These are phyloP conservation scores for Astatotilapia flaviijosephi DNA, from an alignment of 2,113 vertebrate genomes.

Conservation along the genomic window DNA sequence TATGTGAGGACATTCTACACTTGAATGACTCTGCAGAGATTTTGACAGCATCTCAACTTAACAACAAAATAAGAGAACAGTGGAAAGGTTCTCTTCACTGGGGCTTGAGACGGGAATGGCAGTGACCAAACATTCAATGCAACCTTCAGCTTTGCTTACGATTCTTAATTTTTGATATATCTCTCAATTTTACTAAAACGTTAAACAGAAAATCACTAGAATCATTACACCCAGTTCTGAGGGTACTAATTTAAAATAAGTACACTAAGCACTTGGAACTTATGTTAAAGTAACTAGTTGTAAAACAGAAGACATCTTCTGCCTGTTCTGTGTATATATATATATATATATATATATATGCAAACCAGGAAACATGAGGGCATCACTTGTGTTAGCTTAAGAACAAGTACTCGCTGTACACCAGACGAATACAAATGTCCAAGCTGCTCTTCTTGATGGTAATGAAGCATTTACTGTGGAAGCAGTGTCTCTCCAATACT, in stretches of 20 bases:
- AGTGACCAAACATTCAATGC: not conserved
- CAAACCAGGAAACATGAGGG: not conserved
- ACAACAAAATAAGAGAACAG: not conserved
- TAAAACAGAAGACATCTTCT: not conserved
- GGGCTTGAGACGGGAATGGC: not conserved
- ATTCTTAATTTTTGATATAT: not conserved
- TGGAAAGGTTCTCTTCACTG: not conserved
- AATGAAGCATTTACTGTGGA: not conserved
- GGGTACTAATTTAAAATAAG: not conserved
- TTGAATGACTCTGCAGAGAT: not conserved
- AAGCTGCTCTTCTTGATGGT: not conserved
- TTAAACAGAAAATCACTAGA: not conserved
- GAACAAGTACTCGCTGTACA: not conserved
- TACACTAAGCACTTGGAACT: not conserved
- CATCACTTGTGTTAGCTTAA: not conserved
- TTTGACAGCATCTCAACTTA: not conserved
- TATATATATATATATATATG: not conserved
- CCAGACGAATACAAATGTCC: not conserved
- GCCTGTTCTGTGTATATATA: not conserved
- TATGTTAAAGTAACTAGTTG: not conserved
- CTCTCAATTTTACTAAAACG: not conserved
- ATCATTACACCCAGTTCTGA: not conserved
- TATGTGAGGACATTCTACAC: not conserved
- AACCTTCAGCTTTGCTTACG: not conserved
- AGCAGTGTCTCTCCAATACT: not conserved